Evolutionary conservation across 2,888 invertebrate species (phyloP).

Genomic region (Colostygia pectinataria): DNA sequence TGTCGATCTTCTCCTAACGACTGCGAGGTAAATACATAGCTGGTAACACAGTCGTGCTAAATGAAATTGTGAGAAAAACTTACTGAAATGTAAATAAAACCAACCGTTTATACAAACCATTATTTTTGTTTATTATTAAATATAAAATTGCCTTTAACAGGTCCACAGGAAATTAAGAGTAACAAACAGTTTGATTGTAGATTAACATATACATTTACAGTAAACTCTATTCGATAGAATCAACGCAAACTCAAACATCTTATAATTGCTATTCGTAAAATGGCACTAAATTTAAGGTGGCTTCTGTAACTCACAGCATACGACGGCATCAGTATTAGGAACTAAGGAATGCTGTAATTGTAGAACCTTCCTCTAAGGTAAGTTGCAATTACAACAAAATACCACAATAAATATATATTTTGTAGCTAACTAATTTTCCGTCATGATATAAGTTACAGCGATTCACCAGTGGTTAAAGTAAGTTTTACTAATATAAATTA

Average conservation of each 20-base stretch:
- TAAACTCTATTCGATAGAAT: conserved; percentile 78
- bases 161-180: conserved; percentile 62
- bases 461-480: too few species aligned
- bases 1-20: conserved; percentile 14
- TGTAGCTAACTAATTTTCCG: neutral
- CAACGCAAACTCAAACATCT: conserved; percentile 69
- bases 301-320: conserved; percentile 30
- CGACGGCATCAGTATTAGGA: conserved; percentile 12
- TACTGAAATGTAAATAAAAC: conserved; percentile 35
- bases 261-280: conserved; percentile 56
- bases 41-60: conserved; percentile 13
- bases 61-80: conserved; percentile 17
- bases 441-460: conserved; percentile 36
- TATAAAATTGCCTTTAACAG: conserved; percentile 75
- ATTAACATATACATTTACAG: conserved; percentile 50
- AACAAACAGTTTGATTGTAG: conserved; percentile 62
- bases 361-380: neutral
- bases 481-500: conserved; percentile 40
- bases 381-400: conserved; percentile 1
- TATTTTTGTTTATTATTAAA: conserved; percentile 74
- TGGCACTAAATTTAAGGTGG: conserved; percentile 47
- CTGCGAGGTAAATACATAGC: conserved; percentile 17
- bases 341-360: conserved; percentile 14
- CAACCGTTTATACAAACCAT: conserved; percentile 54
- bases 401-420: neutral